Percentiles rank a stretch among this genome's conserved stretches.
phyloP scores from a whole-genome alignment of 2,113 vertebrate genomes.

The Sander vitreus region DNA sequence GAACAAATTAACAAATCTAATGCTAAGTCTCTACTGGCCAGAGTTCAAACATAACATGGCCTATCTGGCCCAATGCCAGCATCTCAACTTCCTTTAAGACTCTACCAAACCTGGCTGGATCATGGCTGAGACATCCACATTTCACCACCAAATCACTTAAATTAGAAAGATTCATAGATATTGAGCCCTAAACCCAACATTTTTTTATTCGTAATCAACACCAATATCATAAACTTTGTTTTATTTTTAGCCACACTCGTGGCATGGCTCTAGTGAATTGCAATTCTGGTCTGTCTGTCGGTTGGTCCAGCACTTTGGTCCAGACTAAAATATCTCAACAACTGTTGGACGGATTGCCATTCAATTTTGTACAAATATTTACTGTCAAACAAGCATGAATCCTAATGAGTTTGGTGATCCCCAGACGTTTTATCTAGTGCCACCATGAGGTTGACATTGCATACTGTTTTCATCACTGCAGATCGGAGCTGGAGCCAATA shows the following conservation, averaged over 20 bases:
- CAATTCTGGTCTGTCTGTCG: neutral
- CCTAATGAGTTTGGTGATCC: too few species aligned
- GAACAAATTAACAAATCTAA: constrained; percentile 27
- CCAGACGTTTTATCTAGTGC: too few species aligned
- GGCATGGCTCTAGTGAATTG: neutral
- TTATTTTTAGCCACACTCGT: neutral
- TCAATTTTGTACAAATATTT: neutral
- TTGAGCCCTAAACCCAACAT: neutral
- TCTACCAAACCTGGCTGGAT: neutral
- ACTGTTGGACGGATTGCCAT: neutral
- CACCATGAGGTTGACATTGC: too few species aligned
- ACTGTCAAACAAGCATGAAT: neutral
- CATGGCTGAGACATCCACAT: neutral
- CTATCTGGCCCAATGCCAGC: neutral
- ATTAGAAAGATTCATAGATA: neutral
- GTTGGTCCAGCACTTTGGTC: too few species aligned
- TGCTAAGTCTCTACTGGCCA: constrained; percentile 4
- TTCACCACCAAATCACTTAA: neutral
- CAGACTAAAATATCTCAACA: neutral
- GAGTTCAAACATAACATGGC: constrained; percentile 31
- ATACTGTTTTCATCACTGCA: too few species aligned
- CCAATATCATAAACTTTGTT: neutral
- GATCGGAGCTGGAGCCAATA: too few species aligned
- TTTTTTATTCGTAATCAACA: neutral
- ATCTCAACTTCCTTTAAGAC: constrained; percentile 6